A percentile compares a stretch with the other conserved stretches of the same genome.
phyloP scores from a whole-genome alignment of 2,113 vertebrate genomes.

The Mugil cephalus region DNA sequence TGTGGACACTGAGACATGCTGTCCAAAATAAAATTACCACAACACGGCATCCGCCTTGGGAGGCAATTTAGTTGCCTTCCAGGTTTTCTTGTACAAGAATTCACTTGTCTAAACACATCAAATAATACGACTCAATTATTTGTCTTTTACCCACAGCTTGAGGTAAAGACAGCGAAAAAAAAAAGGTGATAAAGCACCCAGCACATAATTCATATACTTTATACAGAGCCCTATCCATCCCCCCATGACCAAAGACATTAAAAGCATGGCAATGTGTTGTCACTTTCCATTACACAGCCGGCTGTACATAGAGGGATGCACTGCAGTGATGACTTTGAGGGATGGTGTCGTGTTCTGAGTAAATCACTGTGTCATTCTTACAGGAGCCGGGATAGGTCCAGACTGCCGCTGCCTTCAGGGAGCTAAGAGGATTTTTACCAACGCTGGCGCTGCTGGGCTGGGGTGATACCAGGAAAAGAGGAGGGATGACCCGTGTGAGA shows the following conservation, averaged over 20 bases:
- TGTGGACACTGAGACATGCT: constrained; percentile 9
- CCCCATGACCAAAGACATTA: constrained; percentile 73
- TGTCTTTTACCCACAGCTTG: constrained; percentile 8
- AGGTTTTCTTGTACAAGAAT: constrained; percentile 13
- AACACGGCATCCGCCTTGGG: constrained; percentile 11
- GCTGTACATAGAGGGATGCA: constrained; percentile 58
- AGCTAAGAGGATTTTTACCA: constrained; percentile 69
- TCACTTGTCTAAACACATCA: constrained; percentile 18
- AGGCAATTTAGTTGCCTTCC: constrained; percentile 8
- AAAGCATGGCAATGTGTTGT: constrained; percentile 72
- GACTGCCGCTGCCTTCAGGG: constrained; percentile 39
- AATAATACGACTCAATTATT: constrained; percentile 48
- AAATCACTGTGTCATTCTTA: constrained; percentile 69
- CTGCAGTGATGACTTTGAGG: constrained; percentile 71
- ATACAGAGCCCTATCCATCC: constrained; percentile 38
- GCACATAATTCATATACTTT: constrained; percentile 41
- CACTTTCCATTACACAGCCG: constrained; percentile 79
- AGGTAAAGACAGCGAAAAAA: constrained; percentile 40
- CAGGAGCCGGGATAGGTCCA: constrained; percentile 37
- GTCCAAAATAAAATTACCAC: constrained; percentile 40
- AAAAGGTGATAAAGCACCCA: constrained; percentile 33
- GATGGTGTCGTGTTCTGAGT: constrained; percentile 63
- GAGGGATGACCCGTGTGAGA: constrained; percentile 40
- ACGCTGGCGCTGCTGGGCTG: constrained; percentile 44
- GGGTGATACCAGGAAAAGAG: constrained; percentile 33